Evolutionary conservation across 2,888 invertebrate genomes (phyloP).

Genomic region (Netelia inedita): DNA sequence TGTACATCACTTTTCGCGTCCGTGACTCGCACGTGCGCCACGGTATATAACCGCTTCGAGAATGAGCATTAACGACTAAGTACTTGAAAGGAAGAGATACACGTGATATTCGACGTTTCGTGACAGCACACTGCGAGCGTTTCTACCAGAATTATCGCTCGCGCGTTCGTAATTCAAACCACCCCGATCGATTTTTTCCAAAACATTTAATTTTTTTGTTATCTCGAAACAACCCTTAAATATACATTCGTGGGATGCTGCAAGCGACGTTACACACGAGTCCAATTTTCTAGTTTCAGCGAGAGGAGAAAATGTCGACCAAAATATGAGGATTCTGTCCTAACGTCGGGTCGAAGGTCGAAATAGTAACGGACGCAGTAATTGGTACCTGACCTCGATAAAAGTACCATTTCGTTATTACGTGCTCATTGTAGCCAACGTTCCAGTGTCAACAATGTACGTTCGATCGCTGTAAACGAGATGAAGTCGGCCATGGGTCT

Average conservation of each 20-base stretch:
- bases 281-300: too few species aligned
- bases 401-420: neutral
- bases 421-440: neutral
- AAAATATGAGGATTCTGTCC: too few species aligned
- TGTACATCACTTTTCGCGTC: neutral
- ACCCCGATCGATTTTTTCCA: too few species aligned
- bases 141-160: too few species aligned
- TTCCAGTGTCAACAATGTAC: neutral
- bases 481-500: conserved; percentile 6
- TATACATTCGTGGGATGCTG: too few species aligned
- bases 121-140: neutral
- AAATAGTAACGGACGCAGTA: neutral
- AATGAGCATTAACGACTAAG: neutral
- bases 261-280: too few species aligned
- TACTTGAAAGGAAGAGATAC: neutral
- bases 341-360: too few species aligned
- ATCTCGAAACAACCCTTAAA: too few species aligned
- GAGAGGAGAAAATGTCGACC: too few species aligned
- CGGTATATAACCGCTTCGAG: neutral
- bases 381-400: neutral
- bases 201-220: too few species aligned
- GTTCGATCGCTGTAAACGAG: conserved; percentile 23
- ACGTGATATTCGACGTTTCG: neutral
- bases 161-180: too few species aligned
- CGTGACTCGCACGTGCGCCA: neutral